Percentiles rank a stretch among this genome's conserved stretches.
These are phyloP conservation scores for Pachyuromys duprasi DNA, from an alignment of 2,797 vertebrate species.

Conservation along the genomic window DNA sequence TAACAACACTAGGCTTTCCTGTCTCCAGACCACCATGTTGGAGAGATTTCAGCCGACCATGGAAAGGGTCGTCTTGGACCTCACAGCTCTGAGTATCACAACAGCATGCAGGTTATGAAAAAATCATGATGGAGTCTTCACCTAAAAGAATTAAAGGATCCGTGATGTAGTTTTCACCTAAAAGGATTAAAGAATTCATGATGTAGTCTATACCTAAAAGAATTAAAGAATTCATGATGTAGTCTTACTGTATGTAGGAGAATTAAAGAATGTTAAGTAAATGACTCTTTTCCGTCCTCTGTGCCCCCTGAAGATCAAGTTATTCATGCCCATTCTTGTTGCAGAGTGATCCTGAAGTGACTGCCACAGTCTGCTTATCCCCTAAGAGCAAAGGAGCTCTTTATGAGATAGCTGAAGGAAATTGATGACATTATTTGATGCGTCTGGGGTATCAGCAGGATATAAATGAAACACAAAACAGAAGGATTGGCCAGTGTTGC, in stretches of 20 bases:
- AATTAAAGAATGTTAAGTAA: conserved; percentile 82
- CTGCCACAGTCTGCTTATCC: conserved; percentile 83
- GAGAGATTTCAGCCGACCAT: conserved; percentile 67
- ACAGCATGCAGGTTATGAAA: conserved; percentile 80
- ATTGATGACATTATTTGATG: conserved; percentile 83
- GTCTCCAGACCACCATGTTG: neutral
- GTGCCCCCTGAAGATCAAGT: conserved; percentile 78
- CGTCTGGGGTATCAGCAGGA: conserved; percentile 72
- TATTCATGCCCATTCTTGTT: conserved; percentile 80
- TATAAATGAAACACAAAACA: conserved; percentile 60
- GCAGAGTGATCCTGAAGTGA: conserved; percentile 84
- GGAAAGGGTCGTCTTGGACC: conserved; percentile 67
- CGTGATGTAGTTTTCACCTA: conserved; percentile 32
- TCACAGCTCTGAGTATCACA: conserved; percentile 73
- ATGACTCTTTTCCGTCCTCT: conserved; percentile 65
- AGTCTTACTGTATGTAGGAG: conserved; percentile 79
- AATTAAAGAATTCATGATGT: conserved; percentile 82
- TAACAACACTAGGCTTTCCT: conserved; percentile 7
- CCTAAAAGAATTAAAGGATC: conserved; percentile 77
- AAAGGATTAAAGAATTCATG: conserved; percentile 82
- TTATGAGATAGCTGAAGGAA: conserved; percentile 82
- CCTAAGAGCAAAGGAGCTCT: conserved; percentile 81
- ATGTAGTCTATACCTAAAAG: conserved; percentile 72
- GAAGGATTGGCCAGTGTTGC: neutral
- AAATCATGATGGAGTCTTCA: conserved; percentile 76